Base-by-base conservation (phyloP, 2,797 vertebrate genomes). In the Alcedo atthis region DNA sequence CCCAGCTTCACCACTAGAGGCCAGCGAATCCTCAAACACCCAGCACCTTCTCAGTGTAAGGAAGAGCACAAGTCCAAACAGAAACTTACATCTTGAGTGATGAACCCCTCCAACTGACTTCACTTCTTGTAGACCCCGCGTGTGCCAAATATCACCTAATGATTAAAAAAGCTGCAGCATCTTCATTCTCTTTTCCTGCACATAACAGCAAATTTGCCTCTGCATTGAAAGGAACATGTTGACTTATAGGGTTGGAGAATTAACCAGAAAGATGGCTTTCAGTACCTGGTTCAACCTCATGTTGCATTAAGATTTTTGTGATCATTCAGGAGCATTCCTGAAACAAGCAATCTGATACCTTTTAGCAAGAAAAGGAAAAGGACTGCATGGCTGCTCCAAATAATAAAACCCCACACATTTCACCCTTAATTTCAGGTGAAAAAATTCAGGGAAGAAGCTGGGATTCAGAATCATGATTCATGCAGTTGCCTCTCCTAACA, bases 1-100 rank as follows among this genome's bases (percentile, higher is more conserved):
- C 75, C 57, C 66, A 63, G 73, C 30, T 30, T 83, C 81, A 73
- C 97, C 98, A 96, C 97, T 97, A 98, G 98, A 97, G 96, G 97
- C 94, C 97, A 98, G 95, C 89, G 95, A 94, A 96, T 92, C 89
- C 96, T 96, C 95, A 92, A 69, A 59, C 90, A 96, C 33, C 11
- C 71, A 40, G 35, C 48, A 13, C 33, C 30, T 30, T 46, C 21
- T 71, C 54, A 48, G 45, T 4, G 48, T 54, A 22, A 33, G 69
- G 33, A 15, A 79, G 32, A 78, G 40, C 1, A 2, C 35, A 37
- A 53, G 6, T 20, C 51, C 51, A 15, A 54, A 32, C 4, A 1
- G 49, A 22, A 53, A 46, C 12, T 6, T 16, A 25, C 18, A 12
- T 4, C 4, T 1, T 32, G 12, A 57, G 25, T 4, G 9, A 62